phyloP scores from a whole-genome alignment of 2,797 vertebrate species.

The Pteronotus mesoamericanus region DNA sequence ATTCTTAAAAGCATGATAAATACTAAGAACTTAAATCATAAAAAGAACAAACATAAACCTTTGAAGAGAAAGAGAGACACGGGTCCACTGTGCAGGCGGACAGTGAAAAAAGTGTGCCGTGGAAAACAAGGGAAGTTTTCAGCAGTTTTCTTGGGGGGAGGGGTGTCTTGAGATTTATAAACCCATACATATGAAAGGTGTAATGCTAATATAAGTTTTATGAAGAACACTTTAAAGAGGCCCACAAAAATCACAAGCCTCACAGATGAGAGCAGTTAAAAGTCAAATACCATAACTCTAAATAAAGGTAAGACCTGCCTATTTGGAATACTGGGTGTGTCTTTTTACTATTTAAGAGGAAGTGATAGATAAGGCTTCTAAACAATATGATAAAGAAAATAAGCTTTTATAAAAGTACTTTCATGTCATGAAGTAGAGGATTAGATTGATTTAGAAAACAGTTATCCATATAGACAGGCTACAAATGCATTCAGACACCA shows the following conservation, averaged over 20 bases:
- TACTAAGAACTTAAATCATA: background rate
- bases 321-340: background rate
- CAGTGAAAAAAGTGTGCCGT: rapidly evolving
- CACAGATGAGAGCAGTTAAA: background rate
- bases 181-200: background rate
- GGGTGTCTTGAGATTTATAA: background rate
- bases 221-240: background rate
- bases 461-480: background rate
- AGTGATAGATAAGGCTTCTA: background rate
- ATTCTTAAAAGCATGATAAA: background rate
- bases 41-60: background rate
- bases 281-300: background rate
- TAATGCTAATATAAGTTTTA: background rate
- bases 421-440: background rate
- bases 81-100: background rate
- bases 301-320: background rate
- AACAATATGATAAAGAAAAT: background rate
- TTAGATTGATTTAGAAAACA: background rate
- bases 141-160: background rate
- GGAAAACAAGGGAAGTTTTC: background rate
- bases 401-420: background rate
- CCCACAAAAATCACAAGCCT: background rate
- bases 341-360: background rate
- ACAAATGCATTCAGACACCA: background rate
- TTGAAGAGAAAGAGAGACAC: background rate